Evolutionary conservation across 2,888 invertebrate species (phyloP).

Genomic region (Scelioninae gen. 2): DNA sequence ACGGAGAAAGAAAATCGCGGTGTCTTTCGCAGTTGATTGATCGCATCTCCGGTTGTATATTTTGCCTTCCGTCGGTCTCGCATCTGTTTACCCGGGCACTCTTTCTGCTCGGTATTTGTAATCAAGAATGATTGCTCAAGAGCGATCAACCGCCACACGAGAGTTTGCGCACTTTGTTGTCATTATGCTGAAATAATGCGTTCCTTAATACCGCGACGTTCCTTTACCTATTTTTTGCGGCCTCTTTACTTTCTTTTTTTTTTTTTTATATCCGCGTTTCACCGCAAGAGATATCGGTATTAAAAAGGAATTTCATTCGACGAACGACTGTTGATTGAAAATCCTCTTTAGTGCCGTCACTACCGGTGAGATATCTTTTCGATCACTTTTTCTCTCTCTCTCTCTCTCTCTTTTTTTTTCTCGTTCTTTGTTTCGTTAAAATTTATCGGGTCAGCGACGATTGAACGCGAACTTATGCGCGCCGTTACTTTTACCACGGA

Average conservation of each 20-base stretch:
- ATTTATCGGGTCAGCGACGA: slow-evolving; percentile 26
- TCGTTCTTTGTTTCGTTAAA: no score
- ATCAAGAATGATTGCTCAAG: slow-evolving; percentile 51
- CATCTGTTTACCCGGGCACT: slow-evolving; percentile 38
- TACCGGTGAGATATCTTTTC: neutral
- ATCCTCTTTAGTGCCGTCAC: neutral
- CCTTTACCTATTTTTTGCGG: neutral
- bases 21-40: slow-evolving; percentile 55
- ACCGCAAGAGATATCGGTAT: neutral
- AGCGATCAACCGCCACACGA: slow-evolving; percentile 44
- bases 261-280: no score
- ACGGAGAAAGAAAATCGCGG: slow-evolving; percentile 37
- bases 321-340: slow-evolving; percentile 24
- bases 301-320: slow-evolving; percentile 16
- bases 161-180: slow-evolving; percentile 32
- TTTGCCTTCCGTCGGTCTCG: slow-evolving; percentile 23
- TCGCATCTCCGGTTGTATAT: slow-evolving; percentile 37
- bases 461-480: slow-evolving; percentile 2
- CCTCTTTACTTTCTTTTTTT: neutral
- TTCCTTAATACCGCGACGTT: slow-evolving; percentile 27
- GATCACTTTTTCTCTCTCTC: no score
- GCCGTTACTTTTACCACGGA: slow-evolving; percentile 14
- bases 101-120: slow-evolving; percentile 40
- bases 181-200: slow-evolving; percentile 36
- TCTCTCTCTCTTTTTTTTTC: no score